Evolutionary conservation across 2,797 vertebrate species (phyloP).

Genomic region (Sebastes oblongus): DNA sequence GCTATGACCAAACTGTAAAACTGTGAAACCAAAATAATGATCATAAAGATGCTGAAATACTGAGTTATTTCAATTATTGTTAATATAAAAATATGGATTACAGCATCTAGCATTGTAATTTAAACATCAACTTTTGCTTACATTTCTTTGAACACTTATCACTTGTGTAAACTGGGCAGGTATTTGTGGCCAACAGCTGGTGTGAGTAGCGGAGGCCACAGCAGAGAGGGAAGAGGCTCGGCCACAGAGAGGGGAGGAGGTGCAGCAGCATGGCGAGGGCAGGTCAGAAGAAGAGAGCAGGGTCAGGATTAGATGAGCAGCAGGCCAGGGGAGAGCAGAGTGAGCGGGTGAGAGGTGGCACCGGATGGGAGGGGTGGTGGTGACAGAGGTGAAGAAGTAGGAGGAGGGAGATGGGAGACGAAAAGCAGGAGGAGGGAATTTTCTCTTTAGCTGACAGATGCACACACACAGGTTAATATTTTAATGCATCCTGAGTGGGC

Average conservation of each 20-base stretch:
- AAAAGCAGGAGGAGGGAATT: background rate
- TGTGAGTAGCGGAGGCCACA: background rate
- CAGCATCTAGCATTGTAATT: background rate
- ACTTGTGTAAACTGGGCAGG: background rate
- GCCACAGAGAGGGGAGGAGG: background rate
- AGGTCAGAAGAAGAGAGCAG: conserved; percentile 13
- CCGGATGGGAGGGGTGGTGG: conserved; percentile 4
- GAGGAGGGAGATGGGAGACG: background rate
- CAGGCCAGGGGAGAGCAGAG: conserved; percentile 18
- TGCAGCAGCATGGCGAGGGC: background rate
- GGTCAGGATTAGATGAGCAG: conserved; percentile 8
- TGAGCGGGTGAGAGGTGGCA: conserved; percentile 13
- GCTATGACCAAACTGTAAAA: background rate
- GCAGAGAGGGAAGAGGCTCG: background rate
- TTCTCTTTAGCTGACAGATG: conserved; percentile 8
- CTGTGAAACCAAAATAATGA: conserved; percentile 2
- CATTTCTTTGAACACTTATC: background rate
- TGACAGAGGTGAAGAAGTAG: background rate
- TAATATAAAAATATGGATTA: background rate
- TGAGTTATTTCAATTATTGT: background rate
- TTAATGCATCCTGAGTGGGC: conserved; percentile 4
- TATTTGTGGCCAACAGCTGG: conserved; percentile 6
- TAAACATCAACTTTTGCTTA: background rate
- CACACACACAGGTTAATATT: conserved; percentile 21
- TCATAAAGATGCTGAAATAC: background rate